Evolutionary conservation across 2,888 invertebrate species (phyloP), one percentile per base, ranked within the genome.

Genomic region (Chouioia cunea): DNA sequence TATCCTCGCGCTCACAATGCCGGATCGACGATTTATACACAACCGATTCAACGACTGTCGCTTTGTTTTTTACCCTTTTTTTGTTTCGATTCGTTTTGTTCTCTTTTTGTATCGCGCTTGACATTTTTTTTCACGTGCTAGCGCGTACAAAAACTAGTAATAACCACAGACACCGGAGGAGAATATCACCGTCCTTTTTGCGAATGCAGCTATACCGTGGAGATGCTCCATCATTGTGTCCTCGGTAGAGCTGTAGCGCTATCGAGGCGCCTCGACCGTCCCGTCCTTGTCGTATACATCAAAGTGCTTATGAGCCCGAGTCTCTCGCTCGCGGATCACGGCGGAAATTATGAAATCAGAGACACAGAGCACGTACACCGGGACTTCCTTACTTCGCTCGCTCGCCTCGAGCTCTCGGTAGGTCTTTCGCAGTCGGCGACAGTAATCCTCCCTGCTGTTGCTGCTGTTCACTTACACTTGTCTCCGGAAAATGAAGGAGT

Each of bases 321-420:
- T 3, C 36, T n/a, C 23, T 16, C 8, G 48, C 10, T 23, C 43
- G 56, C 27, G 43, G 48, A 50, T 62, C 70, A 78, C 79, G 80
- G 79, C 85, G 85, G 85, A 85, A 85, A 85, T 85, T 85, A 84
- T 83, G 82, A 85, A 85, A 85, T 85, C 84, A 84, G 80, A 82
- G 79, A 85, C 83, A 81, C 85, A 79, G 80, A 75, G 81, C 85
- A 85, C 85, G 85, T 85, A 84, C 59, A n/a, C 63, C 65, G 56
- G 46, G 20, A 53, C 50, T 64, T 69, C 70, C 36, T 36, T 36
- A 72, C 69, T 65, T 74, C 71, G 75, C 75, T 73, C 18, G 15
- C 71, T 50, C 27, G 2, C 53, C 65, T 74, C 71, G 73, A 73
- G 65, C 74, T 71, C 71, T 60, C 66, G 27, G 27, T 27, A 27